Conservation (phyloP, 2,797 vertebrate genomes). For the Lemur catta region DNA sequence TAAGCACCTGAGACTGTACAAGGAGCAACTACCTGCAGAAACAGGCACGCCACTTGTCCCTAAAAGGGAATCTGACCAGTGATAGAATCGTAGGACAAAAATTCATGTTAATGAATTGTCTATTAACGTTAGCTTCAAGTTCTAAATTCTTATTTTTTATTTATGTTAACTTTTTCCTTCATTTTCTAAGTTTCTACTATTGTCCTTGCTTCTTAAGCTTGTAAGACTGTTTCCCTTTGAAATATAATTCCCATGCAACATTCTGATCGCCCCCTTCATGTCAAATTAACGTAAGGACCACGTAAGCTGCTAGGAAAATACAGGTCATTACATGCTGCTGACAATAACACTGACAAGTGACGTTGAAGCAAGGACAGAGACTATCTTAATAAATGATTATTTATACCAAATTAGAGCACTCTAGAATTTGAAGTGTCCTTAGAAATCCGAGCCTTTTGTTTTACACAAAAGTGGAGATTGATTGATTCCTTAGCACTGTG, state of each 20-base stretch:
- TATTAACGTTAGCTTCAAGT: neutral
- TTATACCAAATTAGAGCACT: neutral
- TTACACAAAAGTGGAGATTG: neutral
- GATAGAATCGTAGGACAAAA: neutral
- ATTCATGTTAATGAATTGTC: neutral
- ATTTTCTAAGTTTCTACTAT: neutral
- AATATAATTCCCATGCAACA: neutral
- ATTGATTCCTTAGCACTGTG: neutral
- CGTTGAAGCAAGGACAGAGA: neutral
- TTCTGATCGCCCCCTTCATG: neutral
- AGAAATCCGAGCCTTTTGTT: neutral
- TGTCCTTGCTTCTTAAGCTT: neutral
- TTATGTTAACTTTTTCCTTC: neutral
- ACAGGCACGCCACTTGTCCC: neutral
- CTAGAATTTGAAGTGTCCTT: neutral
- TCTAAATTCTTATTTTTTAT: neutral
- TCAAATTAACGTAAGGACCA: neutral
- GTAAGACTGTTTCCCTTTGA: neutral
- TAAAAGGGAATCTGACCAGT: neutral
- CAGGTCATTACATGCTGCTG: neutral
- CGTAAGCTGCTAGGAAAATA: neutral
- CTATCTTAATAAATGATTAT: neutral
- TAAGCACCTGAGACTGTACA: neutral
- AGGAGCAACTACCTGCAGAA: neutral
- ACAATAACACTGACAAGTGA: neutral